Base-by-base conservation (phyloP, 2,888 invertebrate species). In the Acanthosoma haemorrhoidale region DNA sequence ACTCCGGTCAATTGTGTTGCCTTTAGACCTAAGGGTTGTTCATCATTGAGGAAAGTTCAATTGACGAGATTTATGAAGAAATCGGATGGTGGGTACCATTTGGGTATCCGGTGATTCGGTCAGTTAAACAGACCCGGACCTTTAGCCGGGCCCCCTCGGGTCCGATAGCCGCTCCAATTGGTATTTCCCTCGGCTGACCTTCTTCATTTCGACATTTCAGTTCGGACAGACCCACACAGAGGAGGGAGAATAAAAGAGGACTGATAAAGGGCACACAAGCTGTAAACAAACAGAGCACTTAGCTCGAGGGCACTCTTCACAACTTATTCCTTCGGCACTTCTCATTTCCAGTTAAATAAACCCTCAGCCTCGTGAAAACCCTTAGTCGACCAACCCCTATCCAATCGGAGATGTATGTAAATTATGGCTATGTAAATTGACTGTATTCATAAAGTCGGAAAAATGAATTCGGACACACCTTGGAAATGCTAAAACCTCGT, bases 191-290 rank as follows among this genome's bases (percentile, higher is more conserved):
- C 29, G 36, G 16, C 6, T 63, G 63, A 63, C 63, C 63, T 63
- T 63, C 63, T 63, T 63, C 38, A 63, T 63, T 63, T 63, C 63
- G 63, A 63, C 63, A 63, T 63, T 63, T 63, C 36, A 36, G 63
- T 63, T 34, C 18, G 63, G 63, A 63, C 63, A 63, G 36, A 63
- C 63, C 11, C 21, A 18, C 57, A 16, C n/a, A 11, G 36, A 4
- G 15, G 21, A 36, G 29, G 58, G 58, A 29, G 18, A 63, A 63
- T 38, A 63, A 63, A 63, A 63, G 63, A 63, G 63, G 38, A 63
- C 43, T 6, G 43, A 43, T 43, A 43, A 59, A 59, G 29, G 31
- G 21, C 58, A 57, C 25, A 13, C 58, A 18, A 32, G 29, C 59
- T 59, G 32, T 59, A 29, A 59, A 29, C 43, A 43, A 43, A 43